Evolutionary conservation across 2,888 invertebrate species (phyloP).

Genomic region (Heliconius sara): DNA sequence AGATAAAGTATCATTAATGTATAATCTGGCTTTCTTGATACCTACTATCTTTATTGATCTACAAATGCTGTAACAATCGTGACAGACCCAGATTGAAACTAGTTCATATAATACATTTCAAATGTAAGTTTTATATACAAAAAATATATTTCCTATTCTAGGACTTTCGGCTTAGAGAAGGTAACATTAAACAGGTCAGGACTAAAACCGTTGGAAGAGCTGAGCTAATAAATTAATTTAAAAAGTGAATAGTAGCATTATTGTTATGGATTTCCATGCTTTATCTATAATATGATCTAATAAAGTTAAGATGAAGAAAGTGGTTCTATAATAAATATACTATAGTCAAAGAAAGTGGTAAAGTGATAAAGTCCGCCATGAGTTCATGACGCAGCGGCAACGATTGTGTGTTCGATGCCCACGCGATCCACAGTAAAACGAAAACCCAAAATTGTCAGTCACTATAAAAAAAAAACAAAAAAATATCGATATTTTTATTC

Average conservation of each 20-base stretch:
- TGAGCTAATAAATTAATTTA: not conserved
- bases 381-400: not conserved
- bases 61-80: constrained; percentile 10
- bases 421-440: no score
- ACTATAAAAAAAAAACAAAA: no score
- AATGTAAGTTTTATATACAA: not conserved
- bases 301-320: no score
- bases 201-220: not conserved
- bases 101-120: constrained; percentile 1
- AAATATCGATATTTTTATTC: no score
- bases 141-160: not conserved
- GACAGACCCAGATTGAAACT: constrained; percentile 3
- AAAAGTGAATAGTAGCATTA: not conserved
- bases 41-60: constrained; percentile 9
- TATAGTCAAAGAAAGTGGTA: no score
- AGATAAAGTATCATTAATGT: constrained; percentile 13
- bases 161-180: not conserved
- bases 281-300: not conserved
- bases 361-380: not conserved
- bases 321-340: no score
- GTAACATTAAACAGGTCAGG: not conserved
- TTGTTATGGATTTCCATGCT: not conserved
- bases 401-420: not conserved
- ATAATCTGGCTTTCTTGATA: not conserved
- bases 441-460: no score